phyloP scores from a whole-genome alignment of 2,113 vertebrate species.

The Leiothrix lutea region DNA sequence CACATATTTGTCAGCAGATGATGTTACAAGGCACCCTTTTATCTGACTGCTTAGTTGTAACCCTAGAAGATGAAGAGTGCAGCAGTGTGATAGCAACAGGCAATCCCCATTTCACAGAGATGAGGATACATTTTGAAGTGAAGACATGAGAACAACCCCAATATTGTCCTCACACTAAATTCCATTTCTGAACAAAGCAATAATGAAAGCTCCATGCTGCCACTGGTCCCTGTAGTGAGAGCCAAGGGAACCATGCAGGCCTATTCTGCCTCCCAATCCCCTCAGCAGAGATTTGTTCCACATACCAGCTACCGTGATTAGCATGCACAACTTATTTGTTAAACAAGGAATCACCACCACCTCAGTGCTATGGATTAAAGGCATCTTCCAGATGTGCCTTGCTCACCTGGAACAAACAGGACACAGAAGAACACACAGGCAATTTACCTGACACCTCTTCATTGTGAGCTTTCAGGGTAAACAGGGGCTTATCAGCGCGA shows the following conservation, averaged over 20 bases:
- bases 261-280: background rate
- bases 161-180: background rate
- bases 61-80: constrained; percentile 69
- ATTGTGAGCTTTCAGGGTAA: constrained; percentile 91
- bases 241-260: background rate
- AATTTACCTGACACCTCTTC: constrained; percentile 89
- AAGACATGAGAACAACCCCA: background rate
- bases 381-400: background rate
- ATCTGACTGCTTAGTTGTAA: constrained; percentile 93
- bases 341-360: background rate
- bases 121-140: background rate
- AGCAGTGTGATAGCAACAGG: background rate
- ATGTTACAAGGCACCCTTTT: constrained; percentile 92
- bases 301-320: rapidly evolving
- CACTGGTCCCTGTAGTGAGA: background rate
- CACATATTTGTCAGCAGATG: constrained; percentile 90
- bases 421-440: background rate
- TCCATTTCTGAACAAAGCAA: background rate
- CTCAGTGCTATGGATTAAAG: background rate
- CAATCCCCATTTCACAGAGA: background rate
- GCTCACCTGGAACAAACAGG: background rate
- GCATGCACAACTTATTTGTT: background rate
- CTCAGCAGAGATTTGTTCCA: background rate
- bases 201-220: background rate
- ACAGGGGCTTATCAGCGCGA: constrained; percentile 91